Conservation (phyloP, 2,797 vertebrate genomes). For the Parotocinclus haroldoi region DNA sequence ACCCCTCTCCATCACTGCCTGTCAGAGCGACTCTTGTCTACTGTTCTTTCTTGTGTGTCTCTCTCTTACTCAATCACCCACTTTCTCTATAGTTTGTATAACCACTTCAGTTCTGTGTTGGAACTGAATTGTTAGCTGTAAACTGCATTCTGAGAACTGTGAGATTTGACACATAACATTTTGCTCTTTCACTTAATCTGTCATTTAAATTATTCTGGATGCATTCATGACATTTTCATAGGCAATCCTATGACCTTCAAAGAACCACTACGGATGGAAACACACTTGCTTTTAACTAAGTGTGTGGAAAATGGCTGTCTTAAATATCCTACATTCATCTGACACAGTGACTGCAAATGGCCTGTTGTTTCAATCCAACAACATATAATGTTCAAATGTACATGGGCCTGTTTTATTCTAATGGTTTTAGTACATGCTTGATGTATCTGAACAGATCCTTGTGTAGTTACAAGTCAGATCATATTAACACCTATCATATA, state of each 20-base stretch:
- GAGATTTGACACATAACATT: not conserved
- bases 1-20: constrained; percentile 61
- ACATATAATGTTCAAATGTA: too few relatives aligned
- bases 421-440: too few relatives aligned
- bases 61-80: not conserved
- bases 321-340: too few relatives aligned
- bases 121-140: not conserved
- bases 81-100: constrained; percentile 4
- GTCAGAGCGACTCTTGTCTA: constrained; percentile 50
- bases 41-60: constrained; percentile 29
- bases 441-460: too few relatives aligned
- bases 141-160: not conserved
- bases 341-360: too few relatives aligned
- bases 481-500: too few relatives aligned
- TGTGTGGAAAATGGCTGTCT: too few relatives aligned
- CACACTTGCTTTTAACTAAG: not conserved
- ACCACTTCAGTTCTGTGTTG: constrained; percentile 3
- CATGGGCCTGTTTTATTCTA: too few relatives aligned
- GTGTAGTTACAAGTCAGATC: too few relatives aligned
- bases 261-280: not conserved
- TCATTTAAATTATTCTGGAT: not conserved
- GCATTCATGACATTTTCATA: not conserved
- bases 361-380: too few relatives aligned
- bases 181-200: not conserved
- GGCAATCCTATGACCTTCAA: not conserved